A percentile compares a stretch with the other conserved stretches of the same genome.
phyloP scores from a whole-genome alignment of 2,797 vertebrate genomes.

The Gastrophryne carolinensis region DNA sequence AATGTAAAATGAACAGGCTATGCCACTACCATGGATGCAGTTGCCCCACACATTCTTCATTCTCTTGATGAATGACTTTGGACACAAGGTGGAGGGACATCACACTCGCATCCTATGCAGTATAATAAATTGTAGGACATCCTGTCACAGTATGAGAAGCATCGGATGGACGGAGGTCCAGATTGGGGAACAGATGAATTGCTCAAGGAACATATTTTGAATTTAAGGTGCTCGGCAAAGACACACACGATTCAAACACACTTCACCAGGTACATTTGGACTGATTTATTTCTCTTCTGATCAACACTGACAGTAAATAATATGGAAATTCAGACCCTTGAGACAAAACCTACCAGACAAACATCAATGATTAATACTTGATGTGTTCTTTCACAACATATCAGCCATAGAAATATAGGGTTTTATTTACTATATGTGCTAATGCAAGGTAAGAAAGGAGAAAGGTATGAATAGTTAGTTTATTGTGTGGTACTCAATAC shows the following conservation, averaged over 20 bases:
- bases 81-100: background rate
- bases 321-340: slow-evolving; percentile 50
- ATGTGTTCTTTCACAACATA: too few relatives aligned
- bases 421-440: too few relatives aligned
- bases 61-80: background rate
- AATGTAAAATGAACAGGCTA: too few relatives aligned
- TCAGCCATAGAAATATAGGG: too few relatives aligned
- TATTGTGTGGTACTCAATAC: too few relatives aligned
- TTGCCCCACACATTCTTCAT: background rate
- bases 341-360: background rate
- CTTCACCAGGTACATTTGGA: slow-evolving; percentile 11
- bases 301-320: slow-evolving; percentile 18
- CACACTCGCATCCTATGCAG: background rate
- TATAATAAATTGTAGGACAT: slow-evolving; percentile 22
- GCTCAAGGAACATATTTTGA: slow-evolving; percentile 25
- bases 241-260: slow-evolving; percentile 38
- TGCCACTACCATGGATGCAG: background rate
- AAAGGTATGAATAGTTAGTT: too few relatives aligned
- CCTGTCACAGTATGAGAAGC: slow-evolving; percentile 3
- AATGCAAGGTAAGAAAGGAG: too few relatives aligned
- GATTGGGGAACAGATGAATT: slow-evolving; percentile 27
- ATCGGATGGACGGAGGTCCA: slow-evolving; percentile 29
- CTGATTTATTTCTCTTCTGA: slow-evolving; percentile 35
- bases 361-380: slow-evolving; percentile 15
- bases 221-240: slow-evolving; percentile 1